phyloP scores from a whole-genome alignment of 2,888 invertebrate genomes.

The Dolomedes plantarius region DNA sequence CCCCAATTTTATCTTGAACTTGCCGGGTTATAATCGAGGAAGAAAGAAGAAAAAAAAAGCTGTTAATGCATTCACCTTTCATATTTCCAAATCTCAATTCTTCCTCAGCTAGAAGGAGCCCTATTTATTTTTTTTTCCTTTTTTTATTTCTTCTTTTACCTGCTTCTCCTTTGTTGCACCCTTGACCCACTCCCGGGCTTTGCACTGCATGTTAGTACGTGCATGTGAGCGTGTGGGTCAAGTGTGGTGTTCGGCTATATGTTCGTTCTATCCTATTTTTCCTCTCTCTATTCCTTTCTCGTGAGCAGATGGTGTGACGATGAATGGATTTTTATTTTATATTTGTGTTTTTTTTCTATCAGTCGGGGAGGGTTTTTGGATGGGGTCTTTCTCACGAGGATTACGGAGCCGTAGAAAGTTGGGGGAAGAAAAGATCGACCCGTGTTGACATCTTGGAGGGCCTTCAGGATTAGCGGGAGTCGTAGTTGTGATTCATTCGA shows the following conservation, averaged over 20 bases:
- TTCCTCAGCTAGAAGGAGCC: background rate
- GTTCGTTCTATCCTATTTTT: background rate
- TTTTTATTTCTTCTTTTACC: background rate
- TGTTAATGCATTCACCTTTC: background rate
- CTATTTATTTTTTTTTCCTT: background rate
- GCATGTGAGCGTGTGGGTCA: conserved; percentile 12
- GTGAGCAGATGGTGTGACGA: conserved; percentile 19
- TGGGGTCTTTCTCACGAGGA: conserved; percentile 24
- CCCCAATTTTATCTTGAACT: background rate
- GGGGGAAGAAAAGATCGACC: background rate
- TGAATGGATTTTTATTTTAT: conserved; percentile 18
- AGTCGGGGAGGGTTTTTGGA: conserved; percentile 30
- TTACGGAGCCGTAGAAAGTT: conserved; percentile 13
- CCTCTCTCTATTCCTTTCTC: background rate
- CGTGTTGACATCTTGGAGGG: background rate
- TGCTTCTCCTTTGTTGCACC: conserved; percentile 48
- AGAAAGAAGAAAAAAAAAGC: background rate
- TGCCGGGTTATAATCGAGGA: background rate
- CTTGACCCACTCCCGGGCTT: conserved; percentile 55
- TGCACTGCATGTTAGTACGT: conserved; percentile 14
- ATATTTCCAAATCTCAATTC: background rate
- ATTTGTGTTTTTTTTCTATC: conserved; percentile 4
- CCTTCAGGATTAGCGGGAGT: too few relatives aligned
- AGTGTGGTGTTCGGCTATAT: conserved; percentile 1
- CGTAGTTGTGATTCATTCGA: too few relatives aligned